Percentiles rank a stretch among this genome's conserved stretches.
Evolutionary conservation across 2,888 invertebrate species (phyloP).

Genomic region (Silvanus unidentatus): DNA sequence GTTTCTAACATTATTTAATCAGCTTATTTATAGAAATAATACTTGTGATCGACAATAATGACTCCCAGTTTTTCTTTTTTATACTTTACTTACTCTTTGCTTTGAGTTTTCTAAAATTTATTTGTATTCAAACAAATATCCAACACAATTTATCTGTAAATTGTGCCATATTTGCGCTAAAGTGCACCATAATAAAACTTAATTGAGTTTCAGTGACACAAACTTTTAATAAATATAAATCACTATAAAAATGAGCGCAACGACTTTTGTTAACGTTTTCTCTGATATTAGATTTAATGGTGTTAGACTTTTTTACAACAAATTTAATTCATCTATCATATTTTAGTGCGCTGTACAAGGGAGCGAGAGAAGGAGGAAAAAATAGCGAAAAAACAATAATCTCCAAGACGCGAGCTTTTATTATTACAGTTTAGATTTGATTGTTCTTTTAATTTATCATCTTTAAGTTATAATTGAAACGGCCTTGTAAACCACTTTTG

Average conservation of each 20-base stretch:
- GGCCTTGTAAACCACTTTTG: slow-evolving; percentile 28
- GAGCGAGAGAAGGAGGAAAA: too few species aligned
- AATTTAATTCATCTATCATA: slow-evolving; percentile 9
- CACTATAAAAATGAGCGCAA: slow-evolving; percentile 22
- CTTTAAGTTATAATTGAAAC: slow-evolving; percentile 29
- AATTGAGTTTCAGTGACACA: slow-evolving; percentile 4
- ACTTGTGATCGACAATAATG: too few species aligned
- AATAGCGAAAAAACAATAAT: too few species aligned
- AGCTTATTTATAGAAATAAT: too few species aligned
- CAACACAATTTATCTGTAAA: neutral
- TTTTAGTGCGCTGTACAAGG: neutral
- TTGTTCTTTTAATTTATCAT: slow-evolving; percentile 28
- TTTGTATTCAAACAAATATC: too few species aligned
- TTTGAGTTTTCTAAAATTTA: too few species aligned
- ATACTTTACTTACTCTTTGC: too few species aligned
- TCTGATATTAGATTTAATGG: neutral
- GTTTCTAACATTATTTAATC: too few species aligned
- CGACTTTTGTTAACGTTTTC: slow-evolving; percentile 14
- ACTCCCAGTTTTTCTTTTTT: too few species aligned
- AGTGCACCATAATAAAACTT: too few species aligned
- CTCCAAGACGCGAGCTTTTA: slow-evolving; percentile 3
- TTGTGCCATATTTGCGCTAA: neutral
- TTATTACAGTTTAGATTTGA: slow-evolving; percentile 27
- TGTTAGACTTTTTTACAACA: neutral
- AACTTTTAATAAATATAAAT: slow-evolving; percentile 25